A percentile compares a stretch with the other conserved stretches of the same genome.
Evolutionary conservation across 2,113 vertebrate genomes (phyloP).

Genomic region (Panthera uncia): DNA sequence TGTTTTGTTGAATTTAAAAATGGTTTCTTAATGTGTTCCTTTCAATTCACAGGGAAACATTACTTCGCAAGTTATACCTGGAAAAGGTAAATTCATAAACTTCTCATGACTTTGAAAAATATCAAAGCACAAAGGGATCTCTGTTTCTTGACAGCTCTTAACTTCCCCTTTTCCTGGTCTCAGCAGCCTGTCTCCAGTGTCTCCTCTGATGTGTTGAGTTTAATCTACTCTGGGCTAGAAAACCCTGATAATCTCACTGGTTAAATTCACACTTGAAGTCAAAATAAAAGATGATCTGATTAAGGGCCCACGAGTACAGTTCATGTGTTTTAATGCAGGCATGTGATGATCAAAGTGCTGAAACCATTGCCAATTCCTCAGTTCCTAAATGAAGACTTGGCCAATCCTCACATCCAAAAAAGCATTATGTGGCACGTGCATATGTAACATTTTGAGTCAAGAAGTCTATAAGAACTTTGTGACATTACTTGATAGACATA

Average conservation of each 20-base stretch:
- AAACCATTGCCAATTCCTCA: background rate
- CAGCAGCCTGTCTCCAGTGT: background rate
- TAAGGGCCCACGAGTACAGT: background rate
- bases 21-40: background rate
- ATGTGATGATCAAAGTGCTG: background rate
- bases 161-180: background rate
- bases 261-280: slow-evolving; percentile 28
- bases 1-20: background rate
- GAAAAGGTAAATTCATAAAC: slow-evolving; percentile 67
- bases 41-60: slow-evolving; percentile 52
- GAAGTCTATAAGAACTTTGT: background rate
- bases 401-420: background rate
- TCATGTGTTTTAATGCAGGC: background rate
- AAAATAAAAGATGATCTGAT: background rate
- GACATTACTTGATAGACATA: background rate
- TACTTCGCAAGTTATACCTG: background rate
- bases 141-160: background rate
- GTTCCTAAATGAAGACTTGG: background rate
- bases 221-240: background rate
- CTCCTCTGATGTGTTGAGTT: background rate
- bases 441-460: background rate
- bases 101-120: background rate
- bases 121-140: background rate
- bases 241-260: background rate
- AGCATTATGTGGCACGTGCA: background rate